phyloP scores from a whole-genome alignment of 2,888 invertebrate genomes.

The Callyntrura sp. region DNA sequence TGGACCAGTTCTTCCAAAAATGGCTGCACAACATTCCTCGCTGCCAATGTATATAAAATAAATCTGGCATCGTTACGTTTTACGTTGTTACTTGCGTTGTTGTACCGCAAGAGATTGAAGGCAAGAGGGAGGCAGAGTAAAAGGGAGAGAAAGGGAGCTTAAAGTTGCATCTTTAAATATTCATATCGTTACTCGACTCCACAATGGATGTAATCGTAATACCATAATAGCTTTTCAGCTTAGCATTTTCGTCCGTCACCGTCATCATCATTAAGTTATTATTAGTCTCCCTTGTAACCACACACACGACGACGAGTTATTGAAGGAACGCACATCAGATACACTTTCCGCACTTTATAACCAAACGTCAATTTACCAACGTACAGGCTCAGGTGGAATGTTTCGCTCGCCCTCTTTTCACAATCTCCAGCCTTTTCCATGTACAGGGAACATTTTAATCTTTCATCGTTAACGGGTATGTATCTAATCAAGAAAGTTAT shows the following conservation, averaged over 20 bases:
- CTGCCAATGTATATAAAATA: background rate
- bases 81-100: no score
- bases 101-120: no score
- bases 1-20: background rate
- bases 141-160: background rate
- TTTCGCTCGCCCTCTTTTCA: no score
- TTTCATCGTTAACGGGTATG: constrained; percentile 33
- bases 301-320: constrained; percentile 18
- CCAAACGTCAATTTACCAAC: background rate
- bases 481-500: constrained; percentile 33
- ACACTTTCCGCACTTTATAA: background rate
- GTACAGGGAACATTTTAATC: constrained; percentile 17
- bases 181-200: background rate
- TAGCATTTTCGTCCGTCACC: constrained; percentile 25
- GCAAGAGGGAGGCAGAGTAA: no score
- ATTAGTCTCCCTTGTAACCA: constrained; percentile 3
- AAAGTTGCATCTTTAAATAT: constrained; percentile 33
- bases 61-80: background rate
- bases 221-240: constrained; percentile 32
- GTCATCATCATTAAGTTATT: constrained; percentile 57
- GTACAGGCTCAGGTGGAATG: background rate
- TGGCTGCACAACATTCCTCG: background rate
- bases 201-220: constrained; percentile 24
- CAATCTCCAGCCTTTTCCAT: background rate
- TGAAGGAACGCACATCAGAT: background rate